These are phyloP conservation scores for Agrochola litura DNA, from an alignment of 2,888 invertebrate genomes.

Conservation along the genomic window DNA sequence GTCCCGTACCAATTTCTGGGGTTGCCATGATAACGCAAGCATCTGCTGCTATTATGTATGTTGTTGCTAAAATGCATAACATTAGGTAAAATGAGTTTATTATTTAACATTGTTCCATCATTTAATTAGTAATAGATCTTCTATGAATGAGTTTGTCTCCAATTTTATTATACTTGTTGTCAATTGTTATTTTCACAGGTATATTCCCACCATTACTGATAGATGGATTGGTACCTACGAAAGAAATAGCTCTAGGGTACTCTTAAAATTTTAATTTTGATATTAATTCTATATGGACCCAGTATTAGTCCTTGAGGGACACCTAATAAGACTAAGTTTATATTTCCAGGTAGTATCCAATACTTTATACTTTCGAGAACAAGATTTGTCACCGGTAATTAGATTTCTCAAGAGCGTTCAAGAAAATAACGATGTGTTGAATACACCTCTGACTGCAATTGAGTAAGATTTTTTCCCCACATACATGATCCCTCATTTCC, in stretches of 20 bases:
- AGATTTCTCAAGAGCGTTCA: conserved; percentile 59
- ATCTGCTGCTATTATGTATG: conserved; percentile 65
- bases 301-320: conserved; percentile 1
- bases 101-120: background rate
- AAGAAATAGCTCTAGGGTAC: conserved; percentile 74
- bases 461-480: conserved; percentile 75
- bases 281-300: background rate
- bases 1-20: conserved; percentile 61
- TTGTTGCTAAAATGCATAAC: conserved; percentile 77
- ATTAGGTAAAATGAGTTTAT: conserved; percentile 69
- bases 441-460: conserved; percentile 71
- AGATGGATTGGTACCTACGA: conserved; percentile 77
- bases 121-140: background rate
- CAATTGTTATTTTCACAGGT: conserved; percentile 67
- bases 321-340: background rate
- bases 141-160: background rate
- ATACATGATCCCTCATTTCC: no score
- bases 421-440: conserved; percentile 68
- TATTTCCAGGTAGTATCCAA: conserved; percentile 73
- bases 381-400: conserved; percentile 78
- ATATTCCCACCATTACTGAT: conserved; percentile 74
- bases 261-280: background rate
- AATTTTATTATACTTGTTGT: background rate
- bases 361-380: conserved; percentile 75
- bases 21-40: conserved; percentile 71